Evolutionary conservation across 2,797 vertebrate species (phyloP).

Genomic region (Scolopax rusticola): DNA sequence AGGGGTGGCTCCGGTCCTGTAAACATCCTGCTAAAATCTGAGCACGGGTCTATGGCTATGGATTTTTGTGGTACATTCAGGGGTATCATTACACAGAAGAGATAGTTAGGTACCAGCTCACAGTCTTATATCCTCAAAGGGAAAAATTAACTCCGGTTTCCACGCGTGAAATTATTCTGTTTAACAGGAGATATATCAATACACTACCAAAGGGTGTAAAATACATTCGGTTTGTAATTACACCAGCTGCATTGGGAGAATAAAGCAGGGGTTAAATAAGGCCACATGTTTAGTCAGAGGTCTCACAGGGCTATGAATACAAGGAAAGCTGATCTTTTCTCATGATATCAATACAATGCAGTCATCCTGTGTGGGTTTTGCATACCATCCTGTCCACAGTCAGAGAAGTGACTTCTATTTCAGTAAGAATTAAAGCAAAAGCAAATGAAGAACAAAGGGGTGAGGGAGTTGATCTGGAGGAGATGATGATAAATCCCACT

Average conservation of each 20-base stretch:
- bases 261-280: slow-evolving; percentile 54
- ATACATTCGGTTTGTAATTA: slow-evolving; percentile 2
- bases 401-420: slow-evolving; percentile 41
- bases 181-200: not conserved
- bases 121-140: not conserved
- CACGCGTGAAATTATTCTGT: not conserved
- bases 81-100: not conserved
- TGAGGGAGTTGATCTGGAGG: not conserved
- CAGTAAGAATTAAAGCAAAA: slow-evolving; percentile 34
- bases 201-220: not conserved
- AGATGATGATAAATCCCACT: slow-evolving; percentile 32
- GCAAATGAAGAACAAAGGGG: not conserved
- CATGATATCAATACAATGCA: slow-evolving; percentile 50
- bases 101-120: not conserved
- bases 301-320: slow-evolving; percentile 32
- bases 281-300: slow-evolving; percentile 38
- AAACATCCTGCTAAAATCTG: not conserved
- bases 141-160: not conserved
- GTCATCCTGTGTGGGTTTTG: slow-evolving; percentile 63
- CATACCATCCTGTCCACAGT: slow-evolving; percentile 31
- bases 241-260: not conserved
- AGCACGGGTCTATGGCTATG: not conserved
- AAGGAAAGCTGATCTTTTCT: slow-evolving; percentile 52
- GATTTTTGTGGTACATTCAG: not conserved
- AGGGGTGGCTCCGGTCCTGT: not conserved